Conservation (phyloP, 2,113 vertebrate genomes). For the Peromyscus polionotus region DNA sequence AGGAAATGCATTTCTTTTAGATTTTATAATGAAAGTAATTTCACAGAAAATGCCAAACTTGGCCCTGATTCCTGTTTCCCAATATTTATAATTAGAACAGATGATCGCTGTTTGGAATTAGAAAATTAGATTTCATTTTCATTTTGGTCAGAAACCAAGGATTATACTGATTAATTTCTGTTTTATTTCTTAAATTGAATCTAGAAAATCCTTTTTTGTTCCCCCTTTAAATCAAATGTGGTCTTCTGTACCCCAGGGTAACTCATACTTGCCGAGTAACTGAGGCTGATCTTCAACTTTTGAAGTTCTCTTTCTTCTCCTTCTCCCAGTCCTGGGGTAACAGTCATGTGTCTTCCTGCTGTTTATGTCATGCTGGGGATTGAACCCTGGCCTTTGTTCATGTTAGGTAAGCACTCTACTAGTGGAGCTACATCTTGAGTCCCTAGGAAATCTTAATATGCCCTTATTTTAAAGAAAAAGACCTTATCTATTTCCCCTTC, state of each 20-base stretch:
- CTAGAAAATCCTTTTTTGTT: background rate
- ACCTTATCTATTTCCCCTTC: too few relatives aligned
- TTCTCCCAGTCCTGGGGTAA: background rate
- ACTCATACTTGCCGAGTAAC: background rate
- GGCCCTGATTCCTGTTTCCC: background rate
- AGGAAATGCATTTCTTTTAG: background rate
- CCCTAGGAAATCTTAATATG: background rate
- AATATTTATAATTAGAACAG: slow-evolving; percentile 41
- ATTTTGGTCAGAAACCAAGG: background rate
- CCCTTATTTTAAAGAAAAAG: background rate
- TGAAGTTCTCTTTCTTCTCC: background rate
- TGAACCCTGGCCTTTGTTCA: background rate
- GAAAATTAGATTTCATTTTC: background rate
- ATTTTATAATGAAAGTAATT: slow-evolving; percentile 27
- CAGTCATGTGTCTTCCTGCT: too few relatives aligned
- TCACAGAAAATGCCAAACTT: slow-evolving; percentile 35
- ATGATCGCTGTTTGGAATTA: background rate
- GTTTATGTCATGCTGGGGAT: background rate
- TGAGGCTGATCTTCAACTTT: background rate
- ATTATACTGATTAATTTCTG: slow-evolving; percentile 1
- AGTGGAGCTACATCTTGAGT: background rate
- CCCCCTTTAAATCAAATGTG: background rate
- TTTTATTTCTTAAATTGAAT: slow-evolving; percentile 38
- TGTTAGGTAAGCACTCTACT: background rate
- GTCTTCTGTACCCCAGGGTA: background rate